phyloP scores from a whole-genome alignment of 30 jellyfish, hydroid and myxozoan species.

The Chrysaora quinquecirrha region DNA sequence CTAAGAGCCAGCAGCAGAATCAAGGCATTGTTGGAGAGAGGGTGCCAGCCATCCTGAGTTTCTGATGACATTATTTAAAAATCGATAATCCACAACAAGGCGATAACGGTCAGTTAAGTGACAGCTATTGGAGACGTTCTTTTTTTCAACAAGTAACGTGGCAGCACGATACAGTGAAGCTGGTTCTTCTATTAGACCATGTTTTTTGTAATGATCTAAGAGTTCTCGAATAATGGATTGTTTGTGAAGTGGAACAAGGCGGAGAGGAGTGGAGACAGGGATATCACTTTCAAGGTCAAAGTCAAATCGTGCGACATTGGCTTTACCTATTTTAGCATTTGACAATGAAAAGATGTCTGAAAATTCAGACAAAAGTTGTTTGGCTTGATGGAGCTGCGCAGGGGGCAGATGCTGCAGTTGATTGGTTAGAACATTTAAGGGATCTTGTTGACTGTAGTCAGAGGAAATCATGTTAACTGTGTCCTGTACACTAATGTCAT shows the following conservation, averaged over 20 bases:
- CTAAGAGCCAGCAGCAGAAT: constrained; percentile 34
- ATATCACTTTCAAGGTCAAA: constrained; percentile 16
- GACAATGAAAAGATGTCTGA: constrained; percentile 27
- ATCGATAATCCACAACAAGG: constrained; percentile 50
- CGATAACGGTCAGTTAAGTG: constrained; percentile 37
- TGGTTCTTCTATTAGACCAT: constrained; percentile 22
- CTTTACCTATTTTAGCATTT: constrained; percentile 30
- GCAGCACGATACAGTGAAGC: constrained; percentile 56
- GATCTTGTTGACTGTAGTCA: constrained; percentile 3
- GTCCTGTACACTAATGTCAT: background rate
- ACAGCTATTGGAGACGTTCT: constrained; percentile 31
- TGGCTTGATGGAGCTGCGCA: constrained; percentile 41
- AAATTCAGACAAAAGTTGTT: constrained; percentile 16
- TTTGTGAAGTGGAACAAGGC: constrained; percentile 31
- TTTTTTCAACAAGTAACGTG: constrained; percentile 26
- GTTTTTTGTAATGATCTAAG: constrained; percentile 38
- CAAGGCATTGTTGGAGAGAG: constrained; percentile 51
- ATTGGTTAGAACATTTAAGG: background rate
- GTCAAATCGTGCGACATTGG: constrained; percentile 44
- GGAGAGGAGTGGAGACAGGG: constrained; percentile 29
- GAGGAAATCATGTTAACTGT: constrained; percentile 17
- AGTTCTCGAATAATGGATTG: constrained; percentile 23
- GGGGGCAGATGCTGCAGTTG: constrained; percentile 45
- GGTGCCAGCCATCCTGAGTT: constrained; percentile 63
- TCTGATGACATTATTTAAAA: constrained; percentile 37